Evolutionary conservation across 2,113 vertebrate species (phyloP), one percentile per base, ranked within the genome.

Genomic region (Hiodon alosoides): DNA sequence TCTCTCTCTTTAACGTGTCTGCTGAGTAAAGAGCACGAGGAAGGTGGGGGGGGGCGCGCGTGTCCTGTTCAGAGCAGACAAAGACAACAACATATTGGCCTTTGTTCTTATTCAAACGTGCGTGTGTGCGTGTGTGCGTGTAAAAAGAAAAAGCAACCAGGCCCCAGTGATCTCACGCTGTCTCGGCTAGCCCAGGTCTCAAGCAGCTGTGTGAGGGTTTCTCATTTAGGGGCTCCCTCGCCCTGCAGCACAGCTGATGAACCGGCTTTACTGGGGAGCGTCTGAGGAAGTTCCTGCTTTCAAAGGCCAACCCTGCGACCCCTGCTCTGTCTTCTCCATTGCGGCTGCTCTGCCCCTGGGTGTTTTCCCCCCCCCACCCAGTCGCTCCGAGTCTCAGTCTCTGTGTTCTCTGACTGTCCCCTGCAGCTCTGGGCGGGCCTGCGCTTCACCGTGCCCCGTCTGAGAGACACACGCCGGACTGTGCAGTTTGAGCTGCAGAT

Each of bases 401-500:
- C 13, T 4, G 59, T 61, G 31, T 66, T 66, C 7, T 31, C 64
- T 48, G 5, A 48, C 8, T 46, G 17, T 10, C 64, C 31, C 64
- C 31, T 66, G 46, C 64, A 66, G 31, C 9, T 9, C 31, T 93
- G 89, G 90, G 93, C 94, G 0, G 95, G 95, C 13, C 88, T 97
- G 62, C 92, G 94, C 16, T 97, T 97, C 82, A 95, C 93, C 0
- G 90, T 95, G 72, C 94, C 94, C 3, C 90, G 91, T 7, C 85
- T 96, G 60, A 88, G 85, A 70, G 94, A 95, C 85, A 86, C 89
- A 0, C 90, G 92, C 83, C 89, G 88, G 80, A 91, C 85, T 0
- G 89, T 97, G 73, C 94, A 95, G 84, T 97, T 97, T 81, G 94
- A 97, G 69, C 84, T 93, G 58, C 95, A 96, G 90, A 95, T 97